Base-by-base conservation (phyloP, 2,888 invertebrate genomes). In the Seladonia tumulorum region DNA sequence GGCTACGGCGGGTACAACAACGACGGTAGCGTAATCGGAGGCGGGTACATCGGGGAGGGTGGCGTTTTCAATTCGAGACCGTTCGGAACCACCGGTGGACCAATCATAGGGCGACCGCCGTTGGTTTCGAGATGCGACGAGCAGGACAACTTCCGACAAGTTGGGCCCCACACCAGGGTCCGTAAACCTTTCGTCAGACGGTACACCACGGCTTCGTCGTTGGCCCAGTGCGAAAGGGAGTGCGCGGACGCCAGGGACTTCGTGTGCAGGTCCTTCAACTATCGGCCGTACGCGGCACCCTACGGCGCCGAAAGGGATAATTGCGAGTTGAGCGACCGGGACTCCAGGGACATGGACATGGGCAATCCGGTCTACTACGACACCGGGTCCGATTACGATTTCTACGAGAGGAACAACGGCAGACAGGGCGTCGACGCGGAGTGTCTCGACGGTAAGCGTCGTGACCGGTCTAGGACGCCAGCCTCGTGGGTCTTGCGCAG, bases 321-420 rank as follows among this genome's bases (percentile, higher is more conserved):
- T 94, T 99, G 98, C 93, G 98, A 99, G 94, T 95, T 99, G 12
- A 98, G 98, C 93, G 98, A 98, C 94, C 96, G 98, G 74, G 98
- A 98, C 94, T 97, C 98, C 0, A 96, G 98, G 79, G 98, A 98
- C 92, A 95, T 98, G 93, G 98, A 98, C 93, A 96, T 98, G 83
- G 97, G 97, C 78, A 98, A 98, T 95, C 98, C 98, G 1, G 96
- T 97, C 71, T 97, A 97, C 94, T 98, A 98, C 93, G 98, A 98
- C 93, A 97, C 96, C 60, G 97, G 97, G 0, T 98, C 97, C 45
- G 98, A 97, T 93, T 98, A 97, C 93, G 98, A 98, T 93, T 98
- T 97, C 94, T 98, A 98, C 92, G 98, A 98, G 95, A 96, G 97
- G 90, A 97, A 97, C 80, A 96, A 97, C 79, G 97, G 97, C 57